Conservation (phyloP, 2,113 vertebrate genomes). For the Chloropsis cyanopogon region DNA sequence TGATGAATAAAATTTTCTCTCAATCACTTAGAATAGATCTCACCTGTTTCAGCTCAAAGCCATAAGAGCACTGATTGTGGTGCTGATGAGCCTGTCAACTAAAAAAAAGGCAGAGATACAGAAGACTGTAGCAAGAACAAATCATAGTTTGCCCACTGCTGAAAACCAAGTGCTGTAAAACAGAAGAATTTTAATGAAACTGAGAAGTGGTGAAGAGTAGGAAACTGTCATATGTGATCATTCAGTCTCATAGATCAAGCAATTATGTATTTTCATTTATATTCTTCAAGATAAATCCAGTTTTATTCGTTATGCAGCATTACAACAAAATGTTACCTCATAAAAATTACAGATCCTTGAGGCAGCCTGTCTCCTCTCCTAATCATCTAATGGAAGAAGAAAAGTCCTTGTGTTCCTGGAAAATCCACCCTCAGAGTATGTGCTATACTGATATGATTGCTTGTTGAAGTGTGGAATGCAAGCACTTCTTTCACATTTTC, state of each 20-base stretch:
- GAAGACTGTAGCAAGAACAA: not conserved
- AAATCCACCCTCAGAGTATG: not conserved
- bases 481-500: not conserved
- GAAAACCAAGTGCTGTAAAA: not conserved
- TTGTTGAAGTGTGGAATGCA: not conserved
- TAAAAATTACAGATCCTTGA: conserved; percentile 16
- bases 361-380: not conserved
- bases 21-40: not conserved
- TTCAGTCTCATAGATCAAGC: not conserved
- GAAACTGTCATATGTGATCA: not conserved
- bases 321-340: not conserved
- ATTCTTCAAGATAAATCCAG: not conserved
- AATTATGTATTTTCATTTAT: not conserved
- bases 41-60: not conserved
- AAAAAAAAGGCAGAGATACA: not conserved
- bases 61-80: not conserved
- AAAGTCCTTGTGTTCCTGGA: not conserved
- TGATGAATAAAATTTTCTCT: not conserved
- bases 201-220: not conserved
- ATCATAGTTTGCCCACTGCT: not conserved
- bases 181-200: not conserved
- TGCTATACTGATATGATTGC: not conserved
- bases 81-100: not conserved
- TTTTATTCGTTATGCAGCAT: not conserved
- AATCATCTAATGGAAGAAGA: not conserved